Conservation (phyloP, 2,113 vertebrate species). For the Tor tambroides region DNA sequence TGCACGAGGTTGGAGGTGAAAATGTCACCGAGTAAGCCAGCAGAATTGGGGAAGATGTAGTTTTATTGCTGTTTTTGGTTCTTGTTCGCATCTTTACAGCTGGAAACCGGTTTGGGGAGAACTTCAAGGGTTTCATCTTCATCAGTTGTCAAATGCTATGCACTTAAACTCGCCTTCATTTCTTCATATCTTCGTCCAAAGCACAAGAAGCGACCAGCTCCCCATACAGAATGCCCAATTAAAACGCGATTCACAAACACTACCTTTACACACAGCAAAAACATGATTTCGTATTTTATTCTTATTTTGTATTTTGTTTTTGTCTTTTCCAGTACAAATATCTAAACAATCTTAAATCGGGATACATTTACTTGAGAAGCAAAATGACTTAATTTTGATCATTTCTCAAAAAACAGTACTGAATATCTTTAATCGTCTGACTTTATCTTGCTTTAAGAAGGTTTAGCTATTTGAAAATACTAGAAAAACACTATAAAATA, state of each 20-base stretch:
- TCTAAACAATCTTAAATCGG: not conserved
- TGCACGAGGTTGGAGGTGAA: not conserved
- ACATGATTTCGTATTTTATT: not conserved
- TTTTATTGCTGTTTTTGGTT: not conserved
- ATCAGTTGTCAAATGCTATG: constrained; percentile 52
- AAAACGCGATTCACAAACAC: not conserved
- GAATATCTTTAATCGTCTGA: not conserved
- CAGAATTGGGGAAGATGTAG: not conserved
- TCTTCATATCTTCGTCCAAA: constrained; percentile 39
- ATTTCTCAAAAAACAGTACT: not conserved
- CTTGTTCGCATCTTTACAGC: not conserved
- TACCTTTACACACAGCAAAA: not conserved
- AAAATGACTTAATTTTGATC: not conserved
- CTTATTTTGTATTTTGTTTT: not conserved
- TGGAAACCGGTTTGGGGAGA: not conserved
- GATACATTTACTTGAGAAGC: not conserved
- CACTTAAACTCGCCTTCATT: constrained; percentile 39
- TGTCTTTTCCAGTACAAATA: not conserved
- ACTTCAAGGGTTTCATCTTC: not conserved
- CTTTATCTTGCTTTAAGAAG: not conserved
- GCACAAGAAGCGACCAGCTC: constrained; percentile 25
- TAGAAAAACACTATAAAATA: not conserved
- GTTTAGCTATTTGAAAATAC: not conserved
- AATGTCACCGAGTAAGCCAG: not conserved
- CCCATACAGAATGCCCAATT: not conserved